Evolutionary conservation across 2,888 invertebrate species (phyloP), one percentile per base, ranked within the genome.

Genomic region (Lepeophtheirus nordmannii): DNA sequence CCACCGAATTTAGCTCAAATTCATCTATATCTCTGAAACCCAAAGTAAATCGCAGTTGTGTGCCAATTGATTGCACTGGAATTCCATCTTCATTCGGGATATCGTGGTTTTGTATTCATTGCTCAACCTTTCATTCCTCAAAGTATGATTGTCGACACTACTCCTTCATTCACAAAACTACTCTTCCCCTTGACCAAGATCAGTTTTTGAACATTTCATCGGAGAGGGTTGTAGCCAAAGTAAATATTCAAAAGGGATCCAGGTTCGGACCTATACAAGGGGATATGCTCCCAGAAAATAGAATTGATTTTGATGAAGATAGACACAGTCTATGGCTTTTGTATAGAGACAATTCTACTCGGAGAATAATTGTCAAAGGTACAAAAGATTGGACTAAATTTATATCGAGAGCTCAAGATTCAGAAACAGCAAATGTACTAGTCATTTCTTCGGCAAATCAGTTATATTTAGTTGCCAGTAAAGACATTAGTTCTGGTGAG

Each of bases 31-130:
- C 20, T 20, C 5, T 39, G 62, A 62, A 62, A 23, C 38, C 40
- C 8, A 62, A 62, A 62, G 30, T 30, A 7, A 41, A 39, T 20
- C 39, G 41, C 20, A 39, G 41, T 10, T 40, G 39, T 20, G 62
- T 41, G 20, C 62, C 62, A n/a, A 62, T 62, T 40, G 62, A 62
- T 40, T 62, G 62, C 17, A 62, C 62, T 14, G 62, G 62, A 17
- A 41, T 62, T 20, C 11, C 62, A 17, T n/a, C 40, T 11, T 20
- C 62, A 5, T 62, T 62, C 17, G 17, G 17, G 10, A 17, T 39
- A 10, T 20, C 62, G 14, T 62, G 62, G 62, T 22, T 22, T 14
- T 62, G 62, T 7, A 62, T 40, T 20, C 38, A 37, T 40, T 62
- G 62, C 17, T 20, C 39, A 9, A 20, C 20, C 17, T n/a, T 14